Percentiles rank a stretch among this genome's conserved stretches.
These are phyloP conservation scores for Corythornis cristatus DNA, from an alignment of 2,113 vertebrate genomes.

Conservation along the genomic window DNA sequence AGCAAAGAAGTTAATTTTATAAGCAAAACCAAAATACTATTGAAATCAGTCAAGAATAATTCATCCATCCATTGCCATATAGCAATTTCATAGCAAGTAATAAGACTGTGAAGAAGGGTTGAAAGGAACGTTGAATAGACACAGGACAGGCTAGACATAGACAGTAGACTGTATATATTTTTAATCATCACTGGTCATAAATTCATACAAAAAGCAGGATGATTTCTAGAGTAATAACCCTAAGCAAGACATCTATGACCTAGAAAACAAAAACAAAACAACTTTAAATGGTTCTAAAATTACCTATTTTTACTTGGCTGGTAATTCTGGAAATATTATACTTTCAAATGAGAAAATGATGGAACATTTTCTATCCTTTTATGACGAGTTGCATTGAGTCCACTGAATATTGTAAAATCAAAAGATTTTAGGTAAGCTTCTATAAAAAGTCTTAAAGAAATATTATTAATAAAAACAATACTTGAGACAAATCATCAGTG, in stretches of 20 bases:
- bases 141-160: neutral
- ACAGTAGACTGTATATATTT: neutral
- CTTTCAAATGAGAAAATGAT: neutral
- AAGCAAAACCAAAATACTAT: neutral
- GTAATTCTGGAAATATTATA: neutral
- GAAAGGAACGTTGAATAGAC: neutral
- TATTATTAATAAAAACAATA: neutral
- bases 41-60: neutral
- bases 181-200: neutral
- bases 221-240: neutral
- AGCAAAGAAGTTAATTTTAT: constrained; percentile 23
- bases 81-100: neutral
- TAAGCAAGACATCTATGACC: neutral
- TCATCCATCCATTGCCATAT: neutral
- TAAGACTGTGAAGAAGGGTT: neutral
- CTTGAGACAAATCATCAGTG: neutral
- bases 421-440: neutral
- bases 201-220: neutral
- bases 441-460: neutral
- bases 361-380: neutral
- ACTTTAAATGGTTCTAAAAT: neutral
- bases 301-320: neutral
- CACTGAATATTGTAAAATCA: neutral
- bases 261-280: neutral
- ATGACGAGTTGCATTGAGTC: neutral